These are phyloP conservation scores for Cathartes aura DNA, from an alignment of 2,113 vertebrate genomes.

Conservation along the genomic window DNA sequence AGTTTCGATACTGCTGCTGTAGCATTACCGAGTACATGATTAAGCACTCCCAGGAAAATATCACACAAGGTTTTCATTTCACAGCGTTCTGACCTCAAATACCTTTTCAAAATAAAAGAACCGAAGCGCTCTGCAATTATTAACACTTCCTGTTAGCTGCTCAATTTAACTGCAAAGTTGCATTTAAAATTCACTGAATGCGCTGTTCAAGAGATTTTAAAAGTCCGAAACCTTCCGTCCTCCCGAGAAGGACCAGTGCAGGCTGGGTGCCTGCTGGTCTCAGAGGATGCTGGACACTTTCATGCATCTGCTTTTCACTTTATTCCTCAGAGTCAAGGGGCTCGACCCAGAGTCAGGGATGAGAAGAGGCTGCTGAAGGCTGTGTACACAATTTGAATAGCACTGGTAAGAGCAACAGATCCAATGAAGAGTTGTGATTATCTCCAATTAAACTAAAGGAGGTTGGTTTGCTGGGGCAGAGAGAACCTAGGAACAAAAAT, in stretches of 20 bases:
- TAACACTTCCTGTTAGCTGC: background rate
- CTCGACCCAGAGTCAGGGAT: background rate
- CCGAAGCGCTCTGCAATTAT: background rate
- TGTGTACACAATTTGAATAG: fast-evolving
- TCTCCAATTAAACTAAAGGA: background rate
- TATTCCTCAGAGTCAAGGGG: background rate
- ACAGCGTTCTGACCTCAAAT: background rate
- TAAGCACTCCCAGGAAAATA: background rate
- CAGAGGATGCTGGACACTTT: background rate
- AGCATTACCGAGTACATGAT: background rate
- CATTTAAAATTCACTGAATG: background rate
- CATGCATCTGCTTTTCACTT: background rate
- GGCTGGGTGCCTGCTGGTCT: background rate
- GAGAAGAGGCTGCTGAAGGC: background rate
- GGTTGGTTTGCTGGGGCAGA: background rate
- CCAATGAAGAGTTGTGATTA: background rate
- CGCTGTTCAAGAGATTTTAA: background rate
- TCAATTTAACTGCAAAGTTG: background rate
- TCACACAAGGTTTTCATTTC: background rate
- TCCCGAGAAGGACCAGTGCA: background rate
- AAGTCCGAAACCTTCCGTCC: background rate
- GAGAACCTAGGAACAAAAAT: background rate
- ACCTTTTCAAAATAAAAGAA: background rate
- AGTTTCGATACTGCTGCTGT: background rate
- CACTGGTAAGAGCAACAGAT: background rate